phyloP scores from a whole-genome alignment of 2,888 invertebrate species.

The Drosophila leonis region DNA sequence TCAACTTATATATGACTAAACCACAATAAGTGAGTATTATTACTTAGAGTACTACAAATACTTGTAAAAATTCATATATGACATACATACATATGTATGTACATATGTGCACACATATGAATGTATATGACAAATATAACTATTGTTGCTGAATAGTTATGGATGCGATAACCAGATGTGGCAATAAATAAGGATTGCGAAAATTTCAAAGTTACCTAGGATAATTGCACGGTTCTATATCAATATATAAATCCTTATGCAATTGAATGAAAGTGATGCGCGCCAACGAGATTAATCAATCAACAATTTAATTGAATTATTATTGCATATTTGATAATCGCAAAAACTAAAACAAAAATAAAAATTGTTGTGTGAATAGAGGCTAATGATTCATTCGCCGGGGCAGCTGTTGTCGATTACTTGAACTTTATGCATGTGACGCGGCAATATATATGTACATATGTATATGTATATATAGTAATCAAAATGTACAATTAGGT shows the following conservation, averaged over 20 bases:
- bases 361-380: background rate
- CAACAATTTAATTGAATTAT: constrained; percentile 15
- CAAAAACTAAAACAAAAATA: background rate
- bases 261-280: constrained; percentile 3
- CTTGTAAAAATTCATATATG: background rate
- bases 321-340: constrained; percentile 23
- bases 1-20: background rate
- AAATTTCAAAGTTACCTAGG: constrained; percentile 11
- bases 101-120: background rate
- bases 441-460: background rate
- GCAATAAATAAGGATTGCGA: background rate
- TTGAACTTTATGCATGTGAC: constrained; percentile 46
- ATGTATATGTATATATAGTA: background rate
- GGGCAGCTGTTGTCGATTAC: constrained; percentile 25
- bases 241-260: background rate
- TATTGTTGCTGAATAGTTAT: constrained; percentile 17
- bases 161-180: background rate
- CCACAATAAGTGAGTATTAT: background rate
- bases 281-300: constrained; percentile 22
- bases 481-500: constrained; percentile 17
- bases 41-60: background rate
- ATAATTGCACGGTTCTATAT: background rate
- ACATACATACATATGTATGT: background rate
- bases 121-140: background rate
- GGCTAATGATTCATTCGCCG: constrained; percentile 51